These are phyloP conservation scores for Pterocles orientalis DNA, from an alignment of 2,113 vertebrate species.

Conservation along the genomic window DNA sequence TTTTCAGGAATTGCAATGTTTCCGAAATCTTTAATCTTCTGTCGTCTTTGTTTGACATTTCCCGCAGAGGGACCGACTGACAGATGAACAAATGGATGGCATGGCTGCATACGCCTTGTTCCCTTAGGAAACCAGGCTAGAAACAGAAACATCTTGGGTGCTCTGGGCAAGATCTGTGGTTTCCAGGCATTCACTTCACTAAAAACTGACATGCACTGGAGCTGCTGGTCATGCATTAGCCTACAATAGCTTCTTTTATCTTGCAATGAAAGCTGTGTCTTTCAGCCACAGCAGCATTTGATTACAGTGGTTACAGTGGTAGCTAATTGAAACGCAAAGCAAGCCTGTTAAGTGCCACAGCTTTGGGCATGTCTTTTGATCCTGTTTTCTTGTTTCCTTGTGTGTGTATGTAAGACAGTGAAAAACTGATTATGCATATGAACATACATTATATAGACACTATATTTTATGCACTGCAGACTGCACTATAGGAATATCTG, in stretches of 20 bases:
- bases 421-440: background rate
- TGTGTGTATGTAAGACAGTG: background rate
- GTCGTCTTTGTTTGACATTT: background rate
- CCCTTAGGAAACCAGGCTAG: background rate
- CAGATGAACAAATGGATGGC: background rate
- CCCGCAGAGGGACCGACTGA: background rate
- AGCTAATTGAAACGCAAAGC: background rate
- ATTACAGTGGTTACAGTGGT: background rate
- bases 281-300: background rate
- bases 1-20: background rate
- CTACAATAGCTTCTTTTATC: conserved; percentile 46
- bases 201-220: background rate
- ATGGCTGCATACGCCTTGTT: background rate
- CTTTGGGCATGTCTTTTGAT: background rate
- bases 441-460: background rate
- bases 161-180: background rate
- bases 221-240: conserved; percentile 2
- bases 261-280: background rate
- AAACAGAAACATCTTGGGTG: conserved; percentile 8
- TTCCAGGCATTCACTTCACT: conserved; percentile 5
- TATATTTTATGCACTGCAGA: background rate
- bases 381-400: background rate
- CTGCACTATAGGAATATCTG: background rate
- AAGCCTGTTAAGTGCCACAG: background rate
- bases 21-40: background rate